A percentile compares a stretch with the other conserved stretches of the same genome.
Conservation (phyloP, 2,113 vertebrate species). For the Donacobius atricapilla region DNA sequence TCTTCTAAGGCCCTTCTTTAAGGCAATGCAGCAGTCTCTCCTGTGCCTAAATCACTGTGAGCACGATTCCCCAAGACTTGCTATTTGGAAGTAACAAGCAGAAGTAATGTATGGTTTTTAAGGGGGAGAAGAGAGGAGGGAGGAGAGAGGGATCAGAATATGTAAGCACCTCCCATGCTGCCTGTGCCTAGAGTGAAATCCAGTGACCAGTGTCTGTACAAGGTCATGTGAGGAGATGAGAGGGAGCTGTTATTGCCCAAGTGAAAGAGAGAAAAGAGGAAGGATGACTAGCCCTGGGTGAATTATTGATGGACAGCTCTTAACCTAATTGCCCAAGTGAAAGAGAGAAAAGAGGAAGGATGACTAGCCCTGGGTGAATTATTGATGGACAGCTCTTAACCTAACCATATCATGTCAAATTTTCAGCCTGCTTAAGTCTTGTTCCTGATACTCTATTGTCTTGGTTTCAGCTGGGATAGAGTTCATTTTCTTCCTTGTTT, state of each 20-base stretch:
- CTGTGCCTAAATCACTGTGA: not conserved
- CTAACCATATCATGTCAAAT: no score
- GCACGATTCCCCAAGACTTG: not conserved
- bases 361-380: not conserved
- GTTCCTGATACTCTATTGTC: not conserved
- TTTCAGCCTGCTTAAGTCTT: not conserved
- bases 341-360: not conserved
- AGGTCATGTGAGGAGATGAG: not conserved
- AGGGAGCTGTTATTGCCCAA: not conserved
- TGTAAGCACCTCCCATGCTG: not conserved
- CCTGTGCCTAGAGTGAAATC: not conserved
- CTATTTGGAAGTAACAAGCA: not conserved
- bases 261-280: not conserved
- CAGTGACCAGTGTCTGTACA: not conserved
- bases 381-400: not conserved
- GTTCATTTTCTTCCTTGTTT: not conserved
- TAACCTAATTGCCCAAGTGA: not conserved
- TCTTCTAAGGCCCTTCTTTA: not conserved
- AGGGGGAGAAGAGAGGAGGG: not conserved
- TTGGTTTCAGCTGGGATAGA: not conserved
- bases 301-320: not conserved
- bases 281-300: not conserved
- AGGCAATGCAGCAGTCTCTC: not conserved
- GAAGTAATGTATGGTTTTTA: not conserved
- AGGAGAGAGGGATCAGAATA: not conserved